Evolutionary conservation across 2,113 vertebrate species (phyloP).

Genomic region (Coptodon bakossiorum): DNA sequence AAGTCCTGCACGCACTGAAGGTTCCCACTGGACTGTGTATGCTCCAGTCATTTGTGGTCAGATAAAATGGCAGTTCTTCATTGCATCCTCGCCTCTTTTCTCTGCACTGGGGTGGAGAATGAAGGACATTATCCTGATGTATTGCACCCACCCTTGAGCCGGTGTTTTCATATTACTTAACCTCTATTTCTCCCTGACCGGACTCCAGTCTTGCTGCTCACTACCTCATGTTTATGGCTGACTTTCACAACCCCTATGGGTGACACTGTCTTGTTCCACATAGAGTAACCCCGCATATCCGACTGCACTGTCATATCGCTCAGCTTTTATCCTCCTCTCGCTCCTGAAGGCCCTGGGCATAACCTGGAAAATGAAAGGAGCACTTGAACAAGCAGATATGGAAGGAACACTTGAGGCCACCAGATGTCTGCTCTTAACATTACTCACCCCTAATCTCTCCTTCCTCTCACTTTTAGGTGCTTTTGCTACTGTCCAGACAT

Average conservation of each 20-base stretch:
- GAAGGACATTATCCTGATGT: slow-evolving; percentile 31
- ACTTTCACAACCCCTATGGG: neutral
- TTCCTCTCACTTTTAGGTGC: neutral
- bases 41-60: neutral
- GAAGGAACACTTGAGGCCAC: slow-evolving; percentile 9
- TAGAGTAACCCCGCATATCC: neutral
- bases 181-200: slow-evolving; percentile 2
- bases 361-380: slow-evolving; percentile 27
- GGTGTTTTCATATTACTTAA: slow-evolving; percentile 26
- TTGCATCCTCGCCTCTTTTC: neutral
- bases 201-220: neutral
- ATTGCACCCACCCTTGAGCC: neutral
- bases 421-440: slow-evolving; percentile 22
- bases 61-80: slow-evolving; percentile 9
- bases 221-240: slow-evolving; percentile 9
- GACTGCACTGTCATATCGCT: neutral
- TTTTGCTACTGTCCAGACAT: neutral
- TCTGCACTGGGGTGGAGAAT: neutral
- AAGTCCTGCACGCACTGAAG: neutral
- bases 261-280: neutral
- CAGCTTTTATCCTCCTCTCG: slow-evolving; percentile 4
- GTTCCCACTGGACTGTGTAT: neutral
- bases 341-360: neutral
- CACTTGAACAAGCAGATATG: neutral
- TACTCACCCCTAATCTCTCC: slow-evolving; percentile 20